Percentiles rank a stretch among this genome's conserved stretches.
phyloP scores from a whole-genome alignment of 2,113 vertebrate genomes.

The Chaetodon auriga region DNA sequence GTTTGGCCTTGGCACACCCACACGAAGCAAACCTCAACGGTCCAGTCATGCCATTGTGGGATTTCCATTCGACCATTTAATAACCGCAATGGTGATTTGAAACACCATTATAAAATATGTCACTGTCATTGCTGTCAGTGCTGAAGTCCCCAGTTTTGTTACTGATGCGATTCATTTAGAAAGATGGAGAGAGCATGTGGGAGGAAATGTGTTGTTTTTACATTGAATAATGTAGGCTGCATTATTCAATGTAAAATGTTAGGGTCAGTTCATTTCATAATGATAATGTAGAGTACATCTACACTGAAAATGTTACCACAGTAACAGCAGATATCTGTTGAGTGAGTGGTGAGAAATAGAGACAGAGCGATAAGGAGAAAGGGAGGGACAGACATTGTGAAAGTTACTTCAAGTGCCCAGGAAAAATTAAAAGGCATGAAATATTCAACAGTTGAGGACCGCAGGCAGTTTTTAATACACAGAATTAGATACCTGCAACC shows the following conservation, averaged over 20 bases:
- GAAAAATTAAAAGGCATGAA: constrained; percentile 77
- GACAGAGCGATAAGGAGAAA: constrained; percentile 32
- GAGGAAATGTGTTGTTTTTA: constrained; percentile 39
- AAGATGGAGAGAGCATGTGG: constrained; percentile 3
- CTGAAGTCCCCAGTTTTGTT: constrained; percentile 12
- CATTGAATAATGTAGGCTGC: not conserved
- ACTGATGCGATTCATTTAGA: constrained; percentile 22
- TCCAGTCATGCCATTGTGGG: constrained; percentile 58
- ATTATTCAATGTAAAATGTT: constrained; percentile 29
- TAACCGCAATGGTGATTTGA: constrained; percentile 52
- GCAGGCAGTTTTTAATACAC: constrained; percentile 71
- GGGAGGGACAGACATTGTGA: constrained; percentile 38
- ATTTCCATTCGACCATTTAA: constrained; percentile 62
- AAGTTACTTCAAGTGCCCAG: constrained; percentile 59
- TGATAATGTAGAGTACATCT: constrained; percentile 30
- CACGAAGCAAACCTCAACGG: constrained; percentile 49
- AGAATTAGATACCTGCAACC: constrained; percentile 65
- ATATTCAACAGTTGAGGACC: constrained; percentile 75
- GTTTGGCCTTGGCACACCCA: constrained; percentile 73
- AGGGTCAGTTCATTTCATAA: constrained; percentile 29
- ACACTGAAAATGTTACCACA: constrained; percentile 30
- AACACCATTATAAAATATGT: constrained; percentile 47
- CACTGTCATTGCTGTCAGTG: constrained; percentile 23
- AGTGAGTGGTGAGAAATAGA: constrained; percentile 45
- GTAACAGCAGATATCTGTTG: constrained; percentile 42